Percentiles rank a stretch among this genome's conserved stretches.
phyloP scores from a whole-genome alignment of 2,113 vertebrate species.

The Eurypyga helias region DNA sequence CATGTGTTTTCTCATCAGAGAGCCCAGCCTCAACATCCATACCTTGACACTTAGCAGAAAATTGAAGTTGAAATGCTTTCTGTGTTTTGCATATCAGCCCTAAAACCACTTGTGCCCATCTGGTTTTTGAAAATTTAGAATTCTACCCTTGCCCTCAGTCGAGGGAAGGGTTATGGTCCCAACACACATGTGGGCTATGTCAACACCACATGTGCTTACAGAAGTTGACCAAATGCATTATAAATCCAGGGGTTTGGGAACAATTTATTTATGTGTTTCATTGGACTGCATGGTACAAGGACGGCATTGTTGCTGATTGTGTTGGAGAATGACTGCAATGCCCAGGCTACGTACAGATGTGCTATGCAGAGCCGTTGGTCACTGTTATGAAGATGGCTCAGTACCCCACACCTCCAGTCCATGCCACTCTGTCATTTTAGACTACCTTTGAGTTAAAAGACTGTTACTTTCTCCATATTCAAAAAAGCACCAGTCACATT shows the following conservation, averaged over 20 bases:
- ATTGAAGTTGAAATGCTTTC: not conserved
- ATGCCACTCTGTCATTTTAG: rapidly evolving
- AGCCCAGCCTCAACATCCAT: not conserved
- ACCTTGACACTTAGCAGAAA: slow-evolving; percentile 19
- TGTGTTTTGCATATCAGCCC: not conserved
- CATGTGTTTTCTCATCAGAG: slow-evolving; percentile 24
- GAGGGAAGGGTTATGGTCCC: not conserved
- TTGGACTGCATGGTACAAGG: not conserved
- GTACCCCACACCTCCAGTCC: not conserved
- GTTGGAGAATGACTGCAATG: rapidly evolving
- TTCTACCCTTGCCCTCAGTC: not conserved
- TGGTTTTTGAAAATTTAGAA: not conserved
- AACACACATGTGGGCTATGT: rapidly evolving
- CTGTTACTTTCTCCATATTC: rapidly evolving
- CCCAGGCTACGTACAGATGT: not conserved
- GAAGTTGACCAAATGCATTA: not conserved
- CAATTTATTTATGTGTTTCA: rapidly evolving
- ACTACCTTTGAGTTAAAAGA: rapidly evolving
- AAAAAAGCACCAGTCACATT: rapidly evolving
- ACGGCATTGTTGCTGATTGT: rapidly evolving
- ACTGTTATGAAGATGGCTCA: rapidly evolving
- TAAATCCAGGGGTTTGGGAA: not conserved
- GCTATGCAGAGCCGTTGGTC: rapidly evolving
- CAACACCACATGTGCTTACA: not conserved
- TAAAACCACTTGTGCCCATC: not conserved